Percentiles rank a stretch among this genome's conserved stretches.
Conservation (phyloP, 2,888 invertebrate genomes). For the Drosophila suboccidentalis region DNA sequence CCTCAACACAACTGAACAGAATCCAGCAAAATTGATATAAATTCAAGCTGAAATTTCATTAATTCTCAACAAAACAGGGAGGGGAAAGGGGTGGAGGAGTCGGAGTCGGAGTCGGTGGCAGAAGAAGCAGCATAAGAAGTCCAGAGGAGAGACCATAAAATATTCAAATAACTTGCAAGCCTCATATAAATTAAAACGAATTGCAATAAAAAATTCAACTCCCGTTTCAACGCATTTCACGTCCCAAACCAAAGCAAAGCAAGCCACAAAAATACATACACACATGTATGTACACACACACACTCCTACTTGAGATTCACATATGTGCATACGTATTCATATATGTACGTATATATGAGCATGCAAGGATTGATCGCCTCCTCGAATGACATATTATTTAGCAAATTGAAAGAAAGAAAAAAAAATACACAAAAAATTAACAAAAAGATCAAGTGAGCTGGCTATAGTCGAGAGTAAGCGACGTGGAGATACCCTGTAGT, state of each 20-base stretch:
- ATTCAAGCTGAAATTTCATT: conserved; percentile 62
- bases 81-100: neutral
- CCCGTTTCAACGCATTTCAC: conserved; percentile 60
- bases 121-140: conserved; percentile 1
- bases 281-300: neutral
- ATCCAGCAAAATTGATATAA: conserved; percentile 46
- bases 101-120: neutral
- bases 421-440: conserved; percentile 26
- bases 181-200: conserved; percentile 72
- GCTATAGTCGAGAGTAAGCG: neutral
- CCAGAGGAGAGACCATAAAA: conserved; percentile 47
- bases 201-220: conserved; percentile 78
- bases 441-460: conserved; percentile 7
- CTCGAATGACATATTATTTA: conserved; percentile 79
- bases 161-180: conserved; percentile 59
- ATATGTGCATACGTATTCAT: conserved; percentile 4
- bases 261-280: conserved; percentile 2
- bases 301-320: neutral
- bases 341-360: conserved; percentile 8
- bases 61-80: conserved; percentile 30
- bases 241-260: conserved; percentile 18
- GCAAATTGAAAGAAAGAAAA: conserved; percentile 68
- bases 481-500: neutral
- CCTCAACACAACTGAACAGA: conserved; percentile 2
- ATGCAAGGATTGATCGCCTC: conserved; percentile 73